A percentile compares a stretch with the other conserved stretches of the same genome.
These are phyloP conservation scores for Philopedon plagiatum DNA, from an alignment of 2,888 invertebrate species.

Conservation along the genomic window DNA sequence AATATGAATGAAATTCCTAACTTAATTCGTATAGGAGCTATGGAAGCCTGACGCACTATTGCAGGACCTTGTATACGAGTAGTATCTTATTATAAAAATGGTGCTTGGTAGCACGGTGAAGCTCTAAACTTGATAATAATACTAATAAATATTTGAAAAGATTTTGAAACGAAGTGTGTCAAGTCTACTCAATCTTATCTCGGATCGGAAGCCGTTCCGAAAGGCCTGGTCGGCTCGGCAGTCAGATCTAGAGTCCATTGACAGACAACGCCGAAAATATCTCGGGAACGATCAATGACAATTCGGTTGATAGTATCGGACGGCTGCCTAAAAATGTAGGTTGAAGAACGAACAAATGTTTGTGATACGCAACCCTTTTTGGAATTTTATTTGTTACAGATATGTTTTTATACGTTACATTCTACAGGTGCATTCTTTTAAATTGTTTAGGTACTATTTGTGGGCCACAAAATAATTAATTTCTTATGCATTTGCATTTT, in stretches of 20 bases:
- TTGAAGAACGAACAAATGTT: constrained; percentile 1
- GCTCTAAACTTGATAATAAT: constrained; percentile 13
- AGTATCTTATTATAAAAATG: neutral
- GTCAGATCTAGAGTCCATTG: constrained; percentile 8
- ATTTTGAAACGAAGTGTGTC: constrained; percentile 53
- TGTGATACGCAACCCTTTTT: neutral
- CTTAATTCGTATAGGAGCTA: no score
- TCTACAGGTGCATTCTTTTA: neutral
- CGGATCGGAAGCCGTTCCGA: constrained; percentile 28
- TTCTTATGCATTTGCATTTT: neutral
- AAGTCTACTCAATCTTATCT: constrained; percentile 55
- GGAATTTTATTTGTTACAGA: constrained; percentile 10
- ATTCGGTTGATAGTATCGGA: constrained; percentile 11
- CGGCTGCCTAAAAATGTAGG: constrained; percentile 20
- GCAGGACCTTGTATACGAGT: no score
- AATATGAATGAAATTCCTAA: no score
- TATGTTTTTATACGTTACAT: neutral
- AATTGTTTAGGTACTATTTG: neutral
- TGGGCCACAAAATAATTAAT: neutral
- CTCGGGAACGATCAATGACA: constrained; percentile 16
- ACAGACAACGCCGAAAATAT: constrained; percentile 26
- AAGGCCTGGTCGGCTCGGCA: constrained; percentile 19
- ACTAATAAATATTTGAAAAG: constrained; percentile 56
- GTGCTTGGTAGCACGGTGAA: constrained; percentile 9
- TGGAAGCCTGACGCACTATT: no score